These are phyloP conservation scores for Brachyopa scutellaris DNA, from an alignment of 2,888 invertebrate species.

Conservation along the genomic window DNA sequence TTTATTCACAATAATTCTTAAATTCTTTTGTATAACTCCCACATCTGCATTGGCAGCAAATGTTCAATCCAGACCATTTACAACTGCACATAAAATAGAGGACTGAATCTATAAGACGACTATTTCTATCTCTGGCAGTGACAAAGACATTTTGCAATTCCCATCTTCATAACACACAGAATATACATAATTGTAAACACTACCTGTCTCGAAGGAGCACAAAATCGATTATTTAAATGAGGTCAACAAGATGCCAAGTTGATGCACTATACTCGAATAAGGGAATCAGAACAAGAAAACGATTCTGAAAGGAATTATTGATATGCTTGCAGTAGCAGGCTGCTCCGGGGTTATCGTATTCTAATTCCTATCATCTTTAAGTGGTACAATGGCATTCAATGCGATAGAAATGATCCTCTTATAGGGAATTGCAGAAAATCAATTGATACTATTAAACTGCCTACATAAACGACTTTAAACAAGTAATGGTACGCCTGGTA, in stretches of 20 bases:
- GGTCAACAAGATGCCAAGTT: slow-evolving; percentile 26
- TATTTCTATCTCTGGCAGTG: too few relatives aligned
- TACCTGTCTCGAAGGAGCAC: neutral
- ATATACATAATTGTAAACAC: too few relatives aligned
- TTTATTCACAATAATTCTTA: too few relatives aligned
- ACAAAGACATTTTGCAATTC: too few relatives aligned
- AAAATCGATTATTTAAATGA: slow-evolving; percentile 46
- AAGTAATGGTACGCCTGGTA: neutral
- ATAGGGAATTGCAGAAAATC: neutral
- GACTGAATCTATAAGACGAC: too few relatives aligned
- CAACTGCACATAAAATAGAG: too few relatives aligned
- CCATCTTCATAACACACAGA: too few relatives aligned
- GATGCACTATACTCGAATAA: neutral
- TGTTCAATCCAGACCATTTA: too few relatives aligned
- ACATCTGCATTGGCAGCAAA: too few relatives aligned
- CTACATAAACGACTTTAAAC: too few relatives aligned
- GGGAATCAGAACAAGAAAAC: slow-evolving; percentile 1
- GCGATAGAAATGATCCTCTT: neutral
- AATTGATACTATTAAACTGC: neutral
- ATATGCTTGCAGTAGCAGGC: neutral
- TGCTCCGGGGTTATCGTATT: slow-evolving; percentile 1
- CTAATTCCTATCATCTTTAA: neutral
- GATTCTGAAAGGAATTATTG: slow-evolving; percentile 1
- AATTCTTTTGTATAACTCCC: too few relatives aligned
- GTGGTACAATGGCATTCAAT: neutral